Evolutionary conservation across 1,140 invertebrate genomes (phyloP).

Genomic region (Scaptomyza graminum): DNA sequence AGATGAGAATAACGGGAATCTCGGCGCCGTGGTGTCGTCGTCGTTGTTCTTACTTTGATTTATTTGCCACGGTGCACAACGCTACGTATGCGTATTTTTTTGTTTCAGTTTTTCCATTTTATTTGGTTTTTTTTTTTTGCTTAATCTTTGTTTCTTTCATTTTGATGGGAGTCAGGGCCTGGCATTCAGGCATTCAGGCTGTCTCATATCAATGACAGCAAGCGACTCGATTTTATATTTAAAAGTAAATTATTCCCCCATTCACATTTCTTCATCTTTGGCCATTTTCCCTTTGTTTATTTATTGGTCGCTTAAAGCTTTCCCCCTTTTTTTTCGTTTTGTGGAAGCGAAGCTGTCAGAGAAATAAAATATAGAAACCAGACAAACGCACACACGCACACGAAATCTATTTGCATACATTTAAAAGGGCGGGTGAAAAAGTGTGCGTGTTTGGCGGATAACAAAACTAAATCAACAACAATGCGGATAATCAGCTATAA

Average conservation of each 20-base stretch:
- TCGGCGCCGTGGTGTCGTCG: constrained; percentile 52
- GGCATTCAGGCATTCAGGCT: constrained; percentile 27
- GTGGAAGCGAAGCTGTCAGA: not conserved
- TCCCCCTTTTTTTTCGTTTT: constrained; percentile 14
- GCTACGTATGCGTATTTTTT: constrained; percentile 71
- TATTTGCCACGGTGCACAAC: constrained; percentile 70
- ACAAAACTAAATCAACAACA: constrained; percentile 42
- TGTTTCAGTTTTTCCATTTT: no score
- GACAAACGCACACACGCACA: constrained; percentile 11
- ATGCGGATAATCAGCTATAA: constrained; percentile 46
- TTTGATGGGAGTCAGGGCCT: constrained; percentile 12
- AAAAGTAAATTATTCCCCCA: constrained; percentile 71
- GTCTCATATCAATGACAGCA: constrained; percentile 67
- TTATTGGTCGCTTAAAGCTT: not conserved
- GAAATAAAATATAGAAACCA: constrained; percentile 5
- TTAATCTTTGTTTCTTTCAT: constrained; percentile 6
- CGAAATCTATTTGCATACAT: constrained; percentile 68
- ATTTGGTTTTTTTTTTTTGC: not conserved
- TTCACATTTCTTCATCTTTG: constrained; percentile 29
- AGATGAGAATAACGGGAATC: constrained; percentile 29
- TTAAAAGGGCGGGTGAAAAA: constrained; percentile 20
- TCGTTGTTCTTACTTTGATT: constrained; percentile 63
- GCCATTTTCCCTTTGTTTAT: constrained; percentile 4
- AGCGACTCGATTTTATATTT: constrained; percentile 69
- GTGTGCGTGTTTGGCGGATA: constrained; percentile 1